These are phyloP conservation scores for Acanthosoma haemorrhoidale DNA, from an alignment of 2,888 invertebrate genomes.

Conservation along the genomic window DNA sequence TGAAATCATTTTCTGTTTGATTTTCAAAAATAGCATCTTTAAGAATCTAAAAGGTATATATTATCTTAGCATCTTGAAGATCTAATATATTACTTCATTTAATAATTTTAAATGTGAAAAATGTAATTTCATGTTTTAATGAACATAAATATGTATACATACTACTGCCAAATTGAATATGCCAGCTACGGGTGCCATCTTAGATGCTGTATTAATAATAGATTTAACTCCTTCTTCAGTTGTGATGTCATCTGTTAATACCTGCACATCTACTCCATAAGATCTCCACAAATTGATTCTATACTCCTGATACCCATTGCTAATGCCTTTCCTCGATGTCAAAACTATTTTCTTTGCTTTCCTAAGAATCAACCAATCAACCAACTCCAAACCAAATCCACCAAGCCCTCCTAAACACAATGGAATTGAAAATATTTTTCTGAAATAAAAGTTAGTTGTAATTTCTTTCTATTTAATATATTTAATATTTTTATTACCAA, in stretches of 20 bases:
- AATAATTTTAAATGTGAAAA: conserved; percentile 83
- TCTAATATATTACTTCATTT: too few species aligned
- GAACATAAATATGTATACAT: too few species aligned
- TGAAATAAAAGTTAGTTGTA: neutral
- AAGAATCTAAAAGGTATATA: conserved; percentile 49
- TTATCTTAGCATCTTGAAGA: too few species aligned
- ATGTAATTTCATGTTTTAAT: too few species aligned
- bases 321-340: conserved; percentile 53
- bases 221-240: conserved; percentile 62
- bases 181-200: conserved; percentile 67
- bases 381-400: conserved; percentile 58
- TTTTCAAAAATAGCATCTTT: conserved; percentile 72
- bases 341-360: conserved; percentile 54
- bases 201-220: conserved; percentile 60
- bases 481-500: too few species aligned
- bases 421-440: neutral
- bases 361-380: conserved; percentile 54
- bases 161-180: conserved; percentile 86
- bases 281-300: conserved; percentile 58
- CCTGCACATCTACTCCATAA: conserved; percentile 61
- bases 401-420: conserved; percentile 52
- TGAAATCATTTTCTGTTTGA: conserved; percentile 64
- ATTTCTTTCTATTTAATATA: neutral
- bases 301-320: conserved; percentile 54
- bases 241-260: conserved; percentile 68